A percentile compares a stretch with the other conserved stretches of the same genome.
Evolutionary conservation across 2,113 vertebrate genomes (phyloP).

Genomic region (Pitta sordida): DNA sequence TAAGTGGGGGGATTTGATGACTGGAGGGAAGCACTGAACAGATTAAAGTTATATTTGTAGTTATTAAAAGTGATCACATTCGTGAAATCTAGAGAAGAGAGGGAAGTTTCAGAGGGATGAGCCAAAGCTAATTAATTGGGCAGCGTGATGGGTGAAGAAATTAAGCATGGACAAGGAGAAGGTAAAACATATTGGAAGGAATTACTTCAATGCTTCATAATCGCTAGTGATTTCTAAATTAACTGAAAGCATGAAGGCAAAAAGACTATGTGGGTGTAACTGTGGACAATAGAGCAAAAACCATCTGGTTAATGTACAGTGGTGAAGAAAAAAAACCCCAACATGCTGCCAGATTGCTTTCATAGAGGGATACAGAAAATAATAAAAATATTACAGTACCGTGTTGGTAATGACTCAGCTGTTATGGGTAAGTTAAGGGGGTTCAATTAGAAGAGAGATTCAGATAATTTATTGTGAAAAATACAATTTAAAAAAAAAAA

Average conservation of each 20-base stretch:
- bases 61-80: conserved; percentile 12
- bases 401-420: conserved; percentile 33
- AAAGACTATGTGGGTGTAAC: conserved; percentile 45
- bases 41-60: conserved; percentile 12
- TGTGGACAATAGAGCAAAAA: conserved; percentile 55
- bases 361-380: neutral
- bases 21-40: neutral
- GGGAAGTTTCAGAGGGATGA: neutral
- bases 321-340: neutral
- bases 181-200: conserved; percentile 51
- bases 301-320: conserved; percentile 62
- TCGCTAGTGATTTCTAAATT: conserved; percentile 47
- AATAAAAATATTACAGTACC: conserved; percentile 40
- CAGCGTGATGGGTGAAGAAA: conserved; percentile 13
- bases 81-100: neutral
- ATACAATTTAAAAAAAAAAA: neutral
- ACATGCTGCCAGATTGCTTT: conserved; percentile 20
- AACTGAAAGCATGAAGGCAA: conserved; percentile 10
- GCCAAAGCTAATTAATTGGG: conserved; percentile 48
- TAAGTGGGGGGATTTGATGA: neutral
- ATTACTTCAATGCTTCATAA: neutral
- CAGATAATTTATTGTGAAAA: neutral
- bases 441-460: conserved; percentile 16
- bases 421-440: neutral
- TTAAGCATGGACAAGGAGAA: conserved; percentile 26